A percentile compares a stretch with the other conserved stretches of the same genome.
These are phyloP conservation scores for Cherax destructor DNA, from an alignment of 1,140 invertebrate genomes.

Conservation along the genomic window DNA sequence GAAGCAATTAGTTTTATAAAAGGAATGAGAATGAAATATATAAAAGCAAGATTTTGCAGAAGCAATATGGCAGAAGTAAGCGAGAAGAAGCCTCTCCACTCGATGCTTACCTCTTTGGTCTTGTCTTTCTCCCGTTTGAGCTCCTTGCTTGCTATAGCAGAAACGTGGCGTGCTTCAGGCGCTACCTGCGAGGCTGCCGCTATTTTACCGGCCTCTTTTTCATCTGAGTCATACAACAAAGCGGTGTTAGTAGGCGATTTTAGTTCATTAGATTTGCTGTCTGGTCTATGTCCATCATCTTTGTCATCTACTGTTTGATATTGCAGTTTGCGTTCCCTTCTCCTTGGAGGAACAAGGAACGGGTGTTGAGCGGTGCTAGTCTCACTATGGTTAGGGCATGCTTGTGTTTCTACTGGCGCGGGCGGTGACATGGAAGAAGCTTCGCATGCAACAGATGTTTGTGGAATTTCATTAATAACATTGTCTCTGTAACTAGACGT, in stretches of 20 bases:
- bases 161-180: background rate
- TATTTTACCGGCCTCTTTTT: conserved; percentile 48
- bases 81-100: conserved; percentile 6
- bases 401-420: background rate
- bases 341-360: background rate
- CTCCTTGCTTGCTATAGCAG: conserved; percentile 10
- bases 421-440: background rate
- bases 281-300: conserved; percentile 31
- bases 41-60: conserved; percentile 57
- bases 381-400: conserved; percentile 24
- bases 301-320: conserved; percentile 4
- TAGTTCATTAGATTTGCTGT: conserved; percentile 7
- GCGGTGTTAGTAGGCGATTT: conserved; percentile 40
- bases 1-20: conserved; percentile 43
- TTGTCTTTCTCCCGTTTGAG: conserved; percentile 8
- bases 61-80: conserved; percentile 31
- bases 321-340: conserved; percentile 14
- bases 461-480: background rate
- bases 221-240: conserved; percentile 56
- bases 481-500: background rate
- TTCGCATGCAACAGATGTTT: background rate
- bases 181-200: background rate
- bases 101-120: conserved; percentile 51
- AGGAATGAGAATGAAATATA: conserved; percentile 58
- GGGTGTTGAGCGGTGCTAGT: conserved; percentile 24